These are phyloP conservation scores for Cantharis lateralis DNA, from an alignment of 2,888 invertebrate species.

Conservation along the genomic window DNA sequence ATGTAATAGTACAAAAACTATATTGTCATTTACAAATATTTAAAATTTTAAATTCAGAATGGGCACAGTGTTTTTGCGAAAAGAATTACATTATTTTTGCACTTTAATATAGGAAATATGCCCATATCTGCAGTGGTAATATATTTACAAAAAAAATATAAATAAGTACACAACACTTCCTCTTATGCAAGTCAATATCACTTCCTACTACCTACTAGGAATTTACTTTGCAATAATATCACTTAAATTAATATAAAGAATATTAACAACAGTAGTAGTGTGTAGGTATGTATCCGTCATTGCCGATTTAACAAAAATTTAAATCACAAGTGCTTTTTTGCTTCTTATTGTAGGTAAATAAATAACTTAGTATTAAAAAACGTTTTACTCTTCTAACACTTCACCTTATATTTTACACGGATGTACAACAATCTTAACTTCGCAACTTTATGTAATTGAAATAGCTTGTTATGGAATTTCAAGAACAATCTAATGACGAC, in stretches of 20 bases:
- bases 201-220: background rate
- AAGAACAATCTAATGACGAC: constrained; percentile 75
- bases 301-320: constrained; percentile 4
- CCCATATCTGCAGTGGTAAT: constrained; percentile 19
- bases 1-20: constrained; percentile 6
- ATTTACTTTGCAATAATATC: background rate
- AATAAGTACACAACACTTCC: constrained; percentile 25
- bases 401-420: background rate
- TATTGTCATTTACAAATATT: background rate
- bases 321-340: constrained; percentile 19
- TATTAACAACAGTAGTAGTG: background rate
- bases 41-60: constrained; percentile 16
- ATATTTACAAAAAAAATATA: constrained; percentile 12
- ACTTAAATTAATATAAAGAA: constrained; percentile 7
- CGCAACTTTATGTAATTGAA: background rate
- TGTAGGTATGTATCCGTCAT: background rate
- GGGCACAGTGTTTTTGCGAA: constrained; percentile 19
- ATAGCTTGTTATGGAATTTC: constrained; percentile 49
- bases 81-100: constrained; percentile 34
- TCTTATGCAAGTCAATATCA: background rate
- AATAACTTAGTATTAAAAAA: constrained; percentile 1
- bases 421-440: background rate
- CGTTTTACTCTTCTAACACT: background rate
- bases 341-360: constrained; percentile 1
- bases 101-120: constrained; percentile 41